A percentile compares a stretch with the other conserved stretches of the same genome.
Conservation (phyloP, 1,140 invertebrate species). For the Ditylenchus dipsaci region DNA sequence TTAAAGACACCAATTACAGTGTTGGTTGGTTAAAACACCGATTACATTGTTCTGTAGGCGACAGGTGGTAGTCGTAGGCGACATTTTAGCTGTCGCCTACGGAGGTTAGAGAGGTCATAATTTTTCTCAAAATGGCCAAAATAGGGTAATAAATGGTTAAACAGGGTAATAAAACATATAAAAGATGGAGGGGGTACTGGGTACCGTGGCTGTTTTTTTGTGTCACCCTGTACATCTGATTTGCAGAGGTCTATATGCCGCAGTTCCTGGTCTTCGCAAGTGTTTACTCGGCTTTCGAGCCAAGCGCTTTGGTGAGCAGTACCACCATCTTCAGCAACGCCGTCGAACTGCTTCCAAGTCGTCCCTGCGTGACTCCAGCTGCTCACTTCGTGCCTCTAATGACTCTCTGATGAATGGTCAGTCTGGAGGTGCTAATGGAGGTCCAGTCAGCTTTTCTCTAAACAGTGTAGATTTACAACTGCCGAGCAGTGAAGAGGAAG, state of each 20-base stretch:
- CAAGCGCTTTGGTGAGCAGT: conserved; percentile 55
- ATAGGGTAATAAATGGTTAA: too few relatives aligned
- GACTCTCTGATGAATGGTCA: neutral
- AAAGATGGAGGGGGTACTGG: too few relatives aligned
- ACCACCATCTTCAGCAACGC: conserved; percentile 55
- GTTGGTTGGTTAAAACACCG: too few relatives aligned
- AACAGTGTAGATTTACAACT: neutral
- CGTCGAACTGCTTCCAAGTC: conserved; percentile 22
- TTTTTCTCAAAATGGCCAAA: too few relatives aligned
- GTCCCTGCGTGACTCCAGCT: conserved; percentile 29
- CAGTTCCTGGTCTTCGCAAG: conserved; percentile 54
- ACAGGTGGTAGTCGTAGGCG: too few relatives aligned
- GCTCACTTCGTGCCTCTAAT: conserved; percentile 18
- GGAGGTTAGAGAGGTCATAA: too few relatives aligned
- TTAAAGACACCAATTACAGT: too few relatives aligned
- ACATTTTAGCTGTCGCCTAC: too few relatives aligned
- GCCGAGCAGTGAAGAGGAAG: conserved; percentile 13
- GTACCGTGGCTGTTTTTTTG: too few relatives aligned
- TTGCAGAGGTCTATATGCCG: conserved; percentile 56
- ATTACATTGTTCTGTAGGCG: too few relatives aligned
- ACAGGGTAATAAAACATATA: too few relatives aligned
- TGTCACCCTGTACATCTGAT: too few relatives aligned
- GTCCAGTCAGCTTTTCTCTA: neutral
- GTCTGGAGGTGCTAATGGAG: neutral
- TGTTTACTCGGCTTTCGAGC: conserved; percentile 53